Evolutionary conservation across 1,140 invertebrate species (phyloP).

Genomic region (Psilanteris sp.): DNA sequence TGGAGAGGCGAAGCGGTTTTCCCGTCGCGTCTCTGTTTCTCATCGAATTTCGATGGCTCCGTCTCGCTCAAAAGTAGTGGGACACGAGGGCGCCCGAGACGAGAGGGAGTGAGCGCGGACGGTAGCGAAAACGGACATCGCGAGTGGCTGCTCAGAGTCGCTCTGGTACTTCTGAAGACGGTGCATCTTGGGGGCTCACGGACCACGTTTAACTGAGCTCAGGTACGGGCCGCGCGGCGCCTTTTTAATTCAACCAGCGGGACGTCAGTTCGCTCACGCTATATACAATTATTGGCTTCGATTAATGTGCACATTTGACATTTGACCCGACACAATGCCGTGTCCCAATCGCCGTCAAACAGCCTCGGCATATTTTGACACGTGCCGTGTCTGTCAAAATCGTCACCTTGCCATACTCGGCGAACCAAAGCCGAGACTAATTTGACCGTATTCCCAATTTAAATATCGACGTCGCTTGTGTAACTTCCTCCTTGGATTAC

Average conservation of each 20-base stretch:
- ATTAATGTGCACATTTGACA: constrained; percentile 57
- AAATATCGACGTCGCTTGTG: too few relatives aligned
- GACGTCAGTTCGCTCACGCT: constrained; percentile 1
- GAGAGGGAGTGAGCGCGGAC: constrained; percentile 52
- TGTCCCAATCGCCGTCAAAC: constrained; percentile 27
- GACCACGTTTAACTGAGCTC: constrained; percentile 66
- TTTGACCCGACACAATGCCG: constrained; percentile 58
- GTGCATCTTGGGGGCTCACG: constrained; percentile 70
- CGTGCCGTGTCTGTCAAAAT: constrained; percentile 50
- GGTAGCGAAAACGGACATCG: constrained; percentile 65
- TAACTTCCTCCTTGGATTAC: too few relatives aligned
- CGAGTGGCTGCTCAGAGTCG: constrained; percentile 70
- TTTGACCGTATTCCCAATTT: too few relatives aligned
- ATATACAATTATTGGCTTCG: constrained; percentile 50
- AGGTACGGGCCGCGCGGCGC: constrained; percentile 65
- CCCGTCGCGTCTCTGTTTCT: constrained; percentile 18
- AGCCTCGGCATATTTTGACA: constrained; percentile 54
- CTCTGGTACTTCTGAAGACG: constrained; percentile 74
- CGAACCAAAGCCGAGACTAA: too few relatives aligned
- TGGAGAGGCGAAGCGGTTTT: constrained; percentile 25
- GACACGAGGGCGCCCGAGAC: constrained; percentile 53
- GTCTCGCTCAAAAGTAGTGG: constrained; percentile 56
- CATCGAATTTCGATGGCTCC: constrained; percentile 29
- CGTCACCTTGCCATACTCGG: constrained; percentile 28
- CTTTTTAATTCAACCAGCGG: constrained; percentile 37